A percentile compares a stretch with the other conserved stretches of the same genome.
phyloP scores from a whole-genome alignment of 2,113 vertebrate genomes.

The Sinocyclocheilus anophthalmus region DNA sequence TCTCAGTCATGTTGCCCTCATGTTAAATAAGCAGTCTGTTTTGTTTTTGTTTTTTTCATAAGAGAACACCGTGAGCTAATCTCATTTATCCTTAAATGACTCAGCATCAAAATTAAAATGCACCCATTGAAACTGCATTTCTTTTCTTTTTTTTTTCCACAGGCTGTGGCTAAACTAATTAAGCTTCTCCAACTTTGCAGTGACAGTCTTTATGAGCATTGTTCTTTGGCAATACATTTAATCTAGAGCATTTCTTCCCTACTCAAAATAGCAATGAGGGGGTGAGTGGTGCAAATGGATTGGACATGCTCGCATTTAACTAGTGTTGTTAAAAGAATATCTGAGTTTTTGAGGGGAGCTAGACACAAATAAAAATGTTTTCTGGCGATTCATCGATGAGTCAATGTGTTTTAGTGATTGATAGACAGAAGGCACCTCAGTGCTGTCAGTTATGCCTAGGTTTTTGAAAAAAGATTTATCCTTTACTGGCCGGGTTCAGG shows the following conservation, averaged over 20 bases:
- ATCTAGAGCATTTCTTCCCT: conserved; percentile 23
- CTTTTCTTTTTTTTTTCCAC: not conserved
- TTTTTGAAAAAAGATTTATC: too few species aligned
- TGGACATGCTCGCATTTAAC: too few species aligned
- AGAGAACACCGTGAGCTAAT: not conserved
- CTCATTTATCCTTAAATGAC: conserved; percentile 7
- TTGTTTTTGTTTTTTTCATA: not conserved
- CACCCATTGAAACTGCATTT: not conserved
- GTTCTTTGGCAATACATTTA: not conserved
- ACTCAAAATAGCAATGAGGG: conserved; percentile 15
- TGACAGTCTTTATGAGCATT: not conserved
- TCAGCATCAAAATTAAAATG: not conserved
- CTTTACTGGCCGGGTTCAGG: not conserved
- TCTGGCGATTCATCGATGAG: too few species aligned
- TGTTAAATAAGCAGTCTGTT: not conserved
- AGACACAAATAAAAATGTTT: too few species aligned
- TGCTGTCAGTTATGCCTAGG: too few species aligned
- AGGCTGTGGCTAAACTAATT: not conserved
- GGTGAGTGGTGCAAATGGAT: conserved; percentile 7
- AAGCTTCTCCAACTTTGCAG: not conserved
- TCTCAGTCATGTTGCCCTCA: not conserved
- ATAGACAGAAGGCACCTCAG: too few species aligned
- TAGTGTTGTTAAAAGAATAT: too few species aligned
- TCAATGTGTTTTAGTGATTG: too few species aligned
- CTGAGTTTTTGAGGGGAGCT: too few species aligned